Conservation (phyloP, 2,888 invertebrate genomes). For the Athrips mouffetella region DNA sequence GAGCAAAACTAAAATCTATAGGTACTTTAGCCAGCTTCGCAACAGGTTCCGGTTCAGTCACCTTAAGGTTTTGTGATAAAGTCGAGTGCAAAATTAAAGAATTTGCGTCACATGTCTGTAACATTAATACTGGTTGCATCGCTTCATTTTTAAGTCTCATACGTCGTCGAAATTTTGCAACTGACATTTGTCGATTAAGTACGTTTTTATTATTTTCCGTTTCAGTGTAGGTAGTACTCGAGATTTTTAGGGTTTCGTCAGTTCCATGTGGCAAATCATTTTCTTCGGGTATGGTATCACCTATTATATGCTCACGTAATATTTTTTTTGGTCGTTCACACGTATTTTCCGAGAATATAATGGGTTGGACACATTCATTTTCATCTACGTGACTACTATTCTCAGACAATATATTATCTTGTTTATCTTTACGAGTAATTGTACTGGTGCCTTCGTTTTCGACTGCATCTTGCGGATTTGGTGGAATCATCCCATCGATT, state of each 20-base stretch:
- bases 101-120: constrained; percentile 53
- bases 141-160: constrained; percentile 54
- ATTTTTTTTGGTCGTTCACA: neutral
- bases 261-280: constrained; percentile 16
- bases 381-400: neutral
- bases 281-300: constrained; percentile 25
- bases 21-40: constrained; percentile 23
- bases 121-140: constrained; percentile 41
- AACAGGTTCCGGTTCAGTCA: constrained; percentile 30
- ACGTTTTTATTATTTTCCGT: too few species aligned
- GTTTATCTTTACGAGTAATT: too few species aligned
- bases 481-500: constrained; percentile 39
- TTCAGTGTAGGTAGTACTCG: constrained; percentile 24
- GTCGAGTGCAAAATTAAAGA: constrained; percentile 46
- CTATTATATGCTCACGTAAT: neutral
- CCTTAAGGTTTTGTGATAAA: constrained; percentile 34
- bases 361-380: neutral
- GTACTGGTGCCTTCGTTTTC: neutral
- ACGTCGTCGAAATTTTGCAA: constrained; percentile 48
- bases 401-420: too few species aligned
- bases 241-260: constrained; percentile 21
- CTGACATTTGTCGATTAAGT: constrained; percentile 41
- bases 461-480: constrained; percentile 5
- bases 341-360: neutral
- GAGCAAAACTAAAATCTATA: constrained; percentile 41